Percentiles rank a stretch among this genome's conserved stretches.
These are phyloP conservation scores for Penelope pileata DNA, from an alignment of 2,113 vertebrate species.

Conservation along the genomic window DNA sequence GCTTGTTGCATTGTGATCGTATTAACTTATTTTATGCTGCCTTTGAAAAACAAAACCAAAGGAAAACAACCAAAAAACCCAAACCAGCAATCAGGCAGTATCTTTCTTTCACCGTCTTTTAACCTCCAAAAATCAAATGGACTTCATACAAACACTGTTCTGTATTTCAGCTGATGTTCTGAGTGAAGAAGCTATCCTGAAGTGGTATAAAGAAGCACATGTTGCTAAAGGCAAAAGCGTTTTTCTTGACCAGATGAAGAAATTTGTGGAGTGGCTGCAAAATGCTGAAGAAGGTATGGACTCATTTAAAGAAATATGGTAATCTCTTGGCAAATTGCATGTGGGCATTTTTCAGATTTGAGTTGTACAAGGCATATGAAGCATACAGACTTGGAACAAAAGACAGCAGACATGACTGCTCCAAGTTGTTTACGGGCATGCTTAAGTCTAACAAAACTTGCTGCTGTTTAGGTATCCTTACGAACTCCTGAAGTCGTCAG, in stretches of 20 bases:
- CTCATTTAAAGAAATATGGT: neutral
- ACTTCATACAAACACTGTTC: neutral
- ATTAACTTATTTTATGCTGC: neutral
- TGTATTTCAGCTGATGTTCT: conserved; percentile 87
- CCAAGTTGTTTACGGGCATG: neutral
- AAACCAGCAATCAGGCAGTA: neutral
- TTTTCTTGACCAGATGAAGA: conserved; percentile 95
- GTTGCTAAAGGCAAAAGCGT: conserved; percentile 91
- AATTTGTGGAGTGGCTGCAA: conserved; percentile 93
- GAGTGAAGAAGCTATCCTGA: conserved; percentile 91
- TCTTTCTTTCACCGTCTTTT: neutral
- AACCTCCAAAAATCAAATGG: neutral
- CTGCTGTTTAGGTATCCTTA: neutral
- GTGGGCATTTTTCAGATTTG: neutral
- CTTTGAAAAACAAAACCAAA: neutral
- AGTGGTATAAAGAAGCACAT: conserved; percentile 92
- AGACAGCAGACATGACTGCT: neutral
- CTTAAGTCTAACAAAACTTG: neutral
- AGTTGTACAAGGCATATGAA: neutral
- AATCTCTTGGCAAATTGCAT: neutral
- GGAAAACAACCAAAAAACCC: neutral
- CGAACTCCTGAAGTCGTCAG: neutral
- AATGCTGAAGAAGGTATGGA: conserved; percentile 90
- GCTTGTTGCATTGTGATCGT: neutral
- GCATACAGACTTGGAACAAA: neutral